phyloP scores from a whole-genome alignment of 2,113 vertebrate genomes.

The Oryzias melastigma region DNA sequence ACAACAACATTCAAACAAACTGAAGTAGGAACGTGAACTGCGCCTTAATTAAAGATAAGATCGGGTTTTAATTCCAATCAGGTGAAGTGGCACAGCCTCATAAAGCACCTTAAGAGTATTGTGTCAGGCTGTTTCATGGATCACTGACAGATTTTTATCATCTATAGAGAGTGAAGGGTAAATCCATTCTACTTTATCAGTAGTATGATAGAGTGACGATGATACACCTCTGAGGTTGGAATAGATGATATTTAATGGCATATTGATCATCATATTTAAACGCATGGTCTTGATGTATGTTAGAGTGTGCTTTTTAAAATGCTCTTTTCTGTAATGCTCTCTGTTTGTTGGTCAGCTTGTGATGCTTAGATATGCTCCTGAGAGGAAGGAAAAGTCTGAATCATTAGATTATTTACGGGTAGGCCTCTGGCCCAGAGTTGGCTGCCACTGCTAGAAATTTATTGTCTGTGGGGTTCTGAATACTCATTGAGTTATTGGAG shows the following conservation, averaged over 20 bases:
- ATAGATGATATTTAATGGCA: constrained; percentile 25
- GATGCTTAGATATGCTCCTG: constrained; percentile 13
- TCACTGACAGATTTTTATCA: constrained; percentile 7
- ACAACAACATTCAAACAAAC: too few relatives aligned
- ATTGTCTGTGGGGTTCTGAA: constrained; percentile 37
- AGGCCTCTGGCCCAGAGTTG: constrained; percentile 19
- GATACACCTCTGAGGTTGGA: constrained; percentile 16
- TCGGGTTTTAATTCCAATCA: too few relatives aligned
- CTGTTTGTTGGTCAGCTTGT: constrained; percentile 21
- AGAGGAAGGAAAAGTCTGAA: constrained; percentile 21
- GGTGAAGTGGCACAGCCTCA: neutral
- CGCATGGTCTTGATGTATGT: constrained; percentile 9
- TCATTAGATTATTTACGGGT: constrained; percentile 46
- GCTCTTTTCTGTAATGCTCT: constrained; percentile 6
- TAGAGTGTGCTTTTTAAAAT: constrained; percentile 4
- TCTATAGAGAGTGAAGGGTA: neutral
- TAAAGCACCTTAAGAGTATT: neutral
- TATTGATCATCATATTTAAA: constrained; percentile 33
- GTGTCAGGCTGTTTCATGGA: neutral
- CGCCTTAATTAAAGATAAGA: too few relatives aligned
- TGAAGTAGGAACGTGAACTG: too few relatives aligned
- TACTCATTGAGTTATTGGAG: constrained; percentile 22
- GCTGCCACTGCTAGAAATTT: constrained; percentile 42
- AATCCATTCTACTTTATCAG: constrained; percentile 8
- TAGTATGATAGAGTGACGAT: neutral